Base-by-base conservation (phyloP, 2,113 vertebrate species). In the Zosterops lateralis region DNA sequence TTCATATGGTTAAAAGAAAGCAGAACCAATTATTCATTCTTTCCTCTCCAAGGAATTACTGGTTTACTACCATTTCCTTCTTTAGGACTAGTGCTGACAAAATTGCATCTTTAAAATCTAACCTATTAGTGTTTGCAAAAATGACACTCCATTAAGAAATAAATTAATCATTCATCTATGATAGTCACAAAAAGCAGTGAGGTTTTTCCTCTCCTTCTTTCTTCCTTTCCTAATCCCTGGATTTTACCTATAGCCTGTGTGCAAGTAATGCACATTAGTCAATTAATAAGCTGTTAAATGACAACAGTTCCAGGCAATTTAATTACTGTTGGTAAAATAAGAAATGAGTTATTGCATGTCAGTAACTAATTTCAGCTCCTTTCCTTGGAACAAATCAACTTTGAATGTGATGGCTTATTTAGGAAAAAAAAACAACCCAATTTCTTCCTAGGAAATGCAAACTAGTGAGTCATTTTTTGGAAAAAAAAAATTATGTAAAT, bases 281-380 rank as follows among this genome's bases (percentile, higher is more conserved):
- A 98, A 99, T 99, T 99, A 99, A 99, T 99, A 98, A 98, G 90
- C 98, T 99, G 98, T 98, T 99, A 99, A 99, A 99, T 98, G 98
- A 98, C 98, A 98, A 98, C 96, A 98, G 98, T 99, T 99, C 98
- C 98, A 86, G 98, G 98, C 98, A 99, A 99, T 98, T 99, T 98
- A 98, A 98, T 98, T 99, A 98, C 97, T 97, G 95, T 97, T 98
- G 95, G 96, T 97, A 97, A 98, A 98, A 96, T 98, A 97, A 98
- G 97, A 98, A 98, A 98, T 98, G 97, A 98, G 92, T 97, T 97
- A 98, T 98, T 97, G 93, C 97, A 94, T 97, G 97, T 96, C 97
- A 97, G 97, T 91, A 96, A 95, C 95, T 98, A 97, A 97, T 97
- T 98, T 95, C 89, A 96, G 80, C 84, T 97, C 89, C 87, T 97